These are phyloP conservation scores for Ips nitidus DNA, from an alignment of 1,140 invertebrate species.

Conservation along the genomic window DNA sequence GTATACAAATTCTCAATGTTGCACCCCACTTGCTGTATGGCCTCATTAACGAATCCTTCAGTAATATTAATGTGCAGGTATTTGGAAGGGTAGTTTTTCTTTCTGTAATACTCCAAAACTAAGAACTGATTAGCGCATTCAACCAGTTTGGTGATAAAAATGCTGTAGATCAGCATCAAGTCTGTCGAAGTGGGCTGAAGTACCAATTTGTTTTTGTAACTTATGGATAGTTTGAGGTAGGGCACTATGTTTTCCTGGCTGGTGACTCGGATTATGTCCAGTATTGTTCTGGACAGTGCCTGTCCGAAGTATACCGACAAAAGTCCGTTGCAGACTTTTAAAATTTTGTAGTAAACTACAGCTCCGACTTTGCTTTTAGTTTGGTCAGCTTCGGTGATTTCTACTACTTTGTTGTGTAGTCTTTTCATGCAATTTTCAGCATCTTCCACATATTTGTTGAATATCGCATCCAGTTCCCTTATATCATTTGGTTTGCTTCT, in stretches of 20 bases:
- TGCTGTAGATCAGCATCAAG: slow-evolving; percentile 53
- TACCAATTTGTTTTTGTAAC: slow-evolving; percentile 55
- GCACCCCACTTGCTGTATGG: slow-evolving; percentile 17
- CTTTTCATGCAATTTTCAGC: slow-evolving; percentile 54
- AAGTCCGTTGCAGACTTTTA: slow-evolving; percentile 52
- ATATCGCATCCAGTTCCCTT: slow-evolving; percentile 52
- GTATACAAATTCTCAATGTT: slow-evolving; percentile 39
- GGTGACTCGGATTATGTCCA: slow-evolving; percentile 56
- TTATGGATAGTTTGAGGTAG: slow-evolving; percentile 55
- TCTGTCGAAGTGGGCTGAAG: slow-evolving; percentile 54
- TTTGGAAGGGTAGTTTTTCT: slow-evolving; percentile 27
- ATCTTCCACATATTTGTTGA: slow-evolving; percentile 53
- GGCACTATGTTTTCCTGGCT: slow-evolving; percentile 53
- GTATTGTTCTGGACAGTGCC: slow-evolving; percentile 56
- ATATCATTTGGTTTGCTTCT: slow-evolving; percentile 51
- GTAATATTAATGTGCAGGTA: slow-evolving; percentile 39
- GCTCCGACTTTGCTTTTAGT: slow-evolving; percentile 52
- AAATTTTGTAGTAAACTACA: slow-evolving; percentile 33
- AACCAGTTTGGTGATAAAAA: slow-evolving; percentile 53
- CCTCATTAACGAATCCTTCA: slow-evolving; percentile 32
- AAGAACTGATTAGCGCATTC: slow-evolving; percentile 55
- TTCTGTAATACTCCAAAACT: slow-evolving; percentile 52
- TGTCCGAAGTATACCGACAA: slow-evolving; percentile 58
- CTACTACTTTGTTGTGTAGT: slow-evolving; percentile 50
- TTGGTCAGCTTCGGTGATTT: slow-evolving; percentile 50